A percentile compares a stretch with the other conserved stretches of the same genome.
phyloP scores from a whole-genome alignment of 2,797 vertebrate species.

The Sebastes goodei region DNA sequence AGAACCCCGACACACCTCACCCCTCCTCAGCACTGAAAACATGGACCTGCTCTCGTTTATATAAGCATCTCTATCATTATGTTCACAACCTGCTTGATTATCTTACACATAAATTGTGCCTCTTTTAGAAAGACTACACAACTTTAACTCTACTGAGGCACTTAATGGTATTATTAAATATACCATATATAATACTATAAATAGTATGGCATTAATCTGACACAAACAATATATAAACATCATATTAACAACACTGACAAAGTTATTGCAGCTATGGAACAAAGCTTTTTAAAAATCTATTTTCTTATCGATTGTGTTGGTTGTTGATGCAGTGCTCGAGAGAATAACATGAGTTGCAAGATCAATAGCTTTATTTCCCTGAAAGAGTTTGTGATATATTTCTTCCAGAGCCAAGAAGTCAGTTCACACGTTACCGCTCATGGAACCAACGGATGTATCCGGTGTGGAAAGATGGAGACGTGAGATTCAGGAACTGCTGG shows the following conservation, averaged over 20 bases:
- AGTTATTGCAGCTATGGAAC: not conserved
- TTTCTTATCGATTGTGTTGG: not conserved
- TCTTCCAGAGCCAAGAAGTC: conserved; percentile 78
- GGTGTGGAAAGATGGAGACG: conserved; percentile 86
- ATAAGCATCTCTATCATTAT: not conserved
- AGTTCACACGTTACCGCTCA: conserved; percentile 80
- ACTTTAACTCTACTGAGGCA: not conserved
- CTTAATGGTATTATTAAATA: no score
- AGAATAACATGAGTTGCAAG: not conserved
- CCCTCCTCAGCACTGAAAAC: conserved; percentile 11
- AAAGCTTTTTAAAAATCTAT: not conserved
- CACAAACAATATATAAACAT: not conserved
- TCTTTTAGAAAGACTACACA: not conserved
- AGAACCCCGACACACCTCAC: conserved; percentile 47
- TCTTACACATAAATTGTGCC: not conserved
- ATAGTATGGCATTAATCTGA: not conserved
- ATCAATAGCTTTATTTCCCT: not conserved
- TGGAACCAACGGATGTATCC: conserved; percentile 90
- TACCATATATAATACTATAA: no score
- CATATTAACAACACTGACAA: not conserved
- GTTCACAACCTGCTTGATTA: not conserved
- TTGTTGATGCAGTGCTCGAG: not conserved
- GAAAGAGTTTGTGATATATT: not conserved
- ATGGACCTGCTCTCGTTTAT: not conserved
- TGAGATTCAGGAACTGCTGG: conserved; percentile 86